Percentiles rank a stretch among this genome's conserved stretches.
Conservation (phyloP, 2,797 vertebrate genomes). For the Hephaestus fuliginosus region DNA sequence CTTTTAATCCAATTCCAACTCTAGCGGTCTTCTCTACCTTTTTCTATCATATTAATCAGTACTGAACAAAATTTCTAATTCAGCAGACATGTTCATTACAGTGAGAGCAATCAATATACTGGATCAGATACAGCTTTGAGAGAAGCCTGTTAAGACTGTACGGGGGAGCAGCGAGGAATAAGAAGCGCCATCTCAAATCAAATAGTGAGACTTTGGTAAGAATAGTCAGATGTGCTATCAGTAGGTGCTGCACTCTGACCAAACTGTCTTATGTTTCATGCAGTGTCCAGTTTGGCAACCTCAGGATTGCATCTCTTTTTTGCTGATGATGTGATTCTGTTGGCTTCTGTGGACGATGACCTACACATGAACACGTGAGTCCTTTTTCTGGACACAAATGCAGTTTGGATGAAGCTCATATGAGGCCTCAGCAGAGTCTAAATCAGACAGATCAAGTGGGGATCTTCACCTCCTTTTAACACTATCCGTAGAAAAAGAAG, state of each 20-base stretch:
- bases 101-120: slow-evolving; percentile 34
- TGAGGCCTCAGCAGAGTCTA: neutral
- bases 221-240: neutral
- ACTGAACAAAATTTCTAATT: slow-evolving; percentile 29
- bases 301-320: neutral
- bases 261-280: neutral
- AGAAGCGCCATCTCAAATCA: slow-evolving; percentile 8
- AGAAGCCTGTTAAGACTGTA: slow-evolving; percentile 22
- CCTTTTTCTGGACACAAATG: neutral
- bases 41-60: slow-evolving; percentile 35
- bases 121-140: slow-evolving; percentile 21
- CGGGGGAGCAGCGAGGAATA: slow-evolving; percentile 7
- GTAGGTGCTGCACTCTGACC: neutral
- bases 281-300: slow-evolving; percentile 2
- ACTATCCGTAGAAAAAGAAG: too few species aligned
- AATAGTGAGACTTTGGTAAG: neutral
- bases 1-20: neutral
- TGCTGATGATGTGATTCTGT: neutral
- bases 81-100: slow-evolving; percentile 41
- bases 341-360: neutral
- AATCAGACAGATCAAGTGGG: neutral
- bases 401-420: neutral
- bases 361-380: neutral
- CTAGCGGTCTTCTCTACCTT: neutral
- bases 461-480: neutral